A percentile compares a stretch with the other conserved stretches of the same genome.
phyloP scores from a whole-genome alignment of 2,888 invertebrate species.

The Caenorhabditis auriculariae region DNA sequence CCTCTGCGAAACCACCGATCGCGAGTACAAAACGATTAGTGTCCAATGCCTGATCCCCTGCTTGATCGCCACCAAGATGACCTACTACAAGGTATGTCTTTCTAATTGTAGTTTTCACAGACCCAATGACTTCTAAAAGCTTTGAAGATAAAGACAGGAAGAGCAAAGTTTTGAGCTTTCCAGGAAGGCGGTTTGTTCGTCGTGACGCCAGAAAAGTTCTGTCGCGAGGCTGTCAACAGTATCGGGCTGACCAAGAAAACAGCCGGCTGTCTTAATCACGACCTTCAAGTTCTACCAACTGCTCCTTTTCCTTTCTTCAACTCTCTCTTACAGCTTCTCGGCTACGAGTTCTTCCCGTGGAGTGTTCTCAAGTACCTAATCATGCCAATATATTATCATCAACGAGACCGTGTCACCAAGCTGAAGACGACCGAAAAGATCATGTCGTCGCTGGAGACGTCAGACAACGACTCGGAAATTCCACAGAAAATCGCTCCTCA shows the following conservation, averaged over 20 bases:
- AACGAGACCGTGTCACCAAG: slow-evolving; percentile 49
- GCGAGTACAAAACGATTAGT: slow-evolving; percentile 55
- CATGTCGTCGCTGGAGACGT: no score
- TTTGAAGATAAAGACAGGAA: not conserved
- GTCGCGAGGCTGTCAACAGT: slow-evolving; percentile 53
- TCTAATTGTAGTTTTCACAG: not conserved
- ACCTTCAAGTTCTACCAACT: no score
- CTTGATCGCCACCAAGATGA: slow-evolving; percentile 61
- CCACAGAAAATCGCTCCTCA: no score
- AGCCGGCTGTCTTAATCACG: slow-evolving; percentile 60
- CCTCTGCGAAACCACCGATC: slow-evolving; percentile 54
- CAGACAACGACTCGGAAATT: no score
- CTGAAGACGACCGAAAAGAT: no score
- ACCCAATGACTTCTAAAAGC: not conserved
- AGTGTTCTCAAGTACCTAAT: slow-evolving; percentile 56
- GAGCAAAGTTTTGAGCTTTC: no score
- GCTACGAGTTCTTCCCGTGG: slow-evolving; percentile 60
- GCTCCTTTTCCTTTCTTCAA: not conserved
- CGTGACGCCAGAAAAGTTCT: slow-evolving; percentile 56
- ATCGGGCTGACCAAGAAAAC: slow-evolving; percentile 52
- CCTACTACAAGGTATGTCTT: slow-evolving; percentile 52
- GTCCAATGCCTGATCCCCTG: slow-evolving; percentile 61
- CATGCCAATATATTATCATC: slow-evolving; percentile 60
- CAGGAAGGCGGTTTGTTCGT: slow-evolving; percentile 57
- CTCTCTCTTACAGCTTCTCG: slow-evolving; percentile 43